Evolutionary conservation across 2,797 vertebrate species (phyloP).

Genomic region (Erpetoichthys calabaricus): DNA sequence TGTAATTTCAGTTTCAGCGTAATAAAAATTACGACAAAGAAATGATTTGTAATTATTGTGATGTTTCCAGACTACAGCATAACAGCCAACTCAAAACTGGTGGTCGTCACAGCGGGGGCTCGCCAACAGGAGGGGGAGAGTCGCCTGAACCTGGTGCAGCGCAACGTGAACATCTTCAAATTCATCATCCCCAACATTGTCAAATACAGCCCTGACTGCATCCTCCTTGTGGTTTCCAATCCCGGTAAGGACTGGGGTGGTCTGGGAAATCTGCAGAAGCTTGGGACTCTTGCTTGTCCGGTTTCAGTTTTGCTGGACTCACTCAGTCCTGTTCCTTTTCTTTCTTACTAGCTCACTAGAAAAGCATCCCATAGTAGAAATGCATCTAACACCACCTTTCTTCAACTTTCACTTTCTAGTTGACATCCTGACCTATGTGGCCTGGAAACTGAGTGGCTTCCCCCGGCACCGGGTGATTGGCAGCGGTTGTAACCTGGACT

Average conservation of each 20-base stretch:
- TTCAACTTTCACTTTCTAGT: conserved; percentile 46
- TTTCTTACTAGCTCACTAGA: too few species aligned
- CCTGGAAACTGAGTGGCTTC: conserved; percentile 95
- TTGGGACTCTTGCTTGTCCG: too few species aligned
- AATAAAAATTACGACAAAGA: too few species aligned
- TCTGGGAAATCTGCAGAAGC: neutral
- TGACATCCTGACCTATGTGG: conserved; percentile 91
- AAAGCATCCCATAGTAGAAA: too few species aligned
- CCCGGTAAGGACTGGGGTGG: conserved; percentile 74
- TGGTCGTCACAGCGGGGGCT: conserved; percentile 86
- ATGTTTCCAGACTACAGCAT: conserved; percentile 76
- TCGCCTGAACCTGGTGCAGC: conserved; percentile 88
- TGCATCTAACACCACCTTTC: too few species aligned
- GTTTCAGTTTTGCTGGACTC: too few species aligned
- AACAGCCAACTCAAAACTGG: conserved; percentile 83
- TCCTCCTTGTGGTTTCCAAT: conserved; percentile 85
- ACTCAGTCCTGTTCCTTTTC: too few species aligned
- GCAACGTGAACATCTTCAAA: conserved; percentile 96
- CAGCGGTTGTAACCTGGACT: conserved; percentile 91
- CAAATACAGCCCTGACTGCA: conserved; percentile 89
- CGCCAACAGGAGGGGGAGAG: conserved; percentile 95
- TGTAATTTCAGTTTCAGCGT: neutral
- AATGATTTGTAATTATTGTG: too few species aligned
- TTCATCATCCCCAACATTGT: conserved; percentile 94
- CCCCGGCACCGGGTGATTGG: conserved; percentile 87